These are phyloP conservation scores for Stegastes partitus DNA, from an alignment of 2,113 vertebrate species.

Conservation along the genomic window DNA sequence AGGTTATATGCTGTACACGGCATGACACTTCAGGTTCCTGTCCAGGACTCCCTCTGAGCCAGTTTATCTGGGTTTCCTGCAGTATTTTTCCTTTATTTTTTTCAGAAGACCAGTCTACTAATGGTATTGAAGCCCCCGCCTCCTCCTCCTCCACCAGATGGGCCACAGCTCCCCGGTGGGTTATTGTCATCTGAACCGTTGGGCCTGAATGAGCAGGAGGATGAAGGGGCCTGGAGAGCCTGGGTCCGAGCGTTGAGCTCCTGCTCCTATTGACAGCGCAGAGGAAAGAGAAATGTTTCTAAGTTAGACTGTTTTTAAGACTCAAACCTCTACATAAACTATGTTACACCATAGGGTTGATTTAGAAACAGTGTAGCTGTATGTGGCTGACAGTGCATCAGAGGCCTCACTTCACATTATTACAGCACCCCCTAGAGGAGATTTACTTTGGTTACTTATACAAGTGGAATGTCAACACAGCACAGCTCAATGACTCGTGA, in stretches of 20 bases:
- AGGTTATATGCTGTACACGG: constrained; percentile 38
- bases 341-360: neutral
- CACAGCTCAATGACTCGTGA: constrained; percentile 68
- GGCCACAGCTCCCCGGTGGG: constrained; percentile 96
- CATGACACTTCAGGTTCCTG: constrained; percentile 18
- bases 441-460: constrained; percentile 19
- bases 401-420: neutral
- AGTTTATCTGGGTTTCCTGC: constrained; percentile 47
- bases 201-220: constrained; percentile 95
- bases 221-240: constrained; percentile 93
- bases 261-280: constrained; percentile 88
- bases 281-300: neutral
- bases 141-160: constrained; percentile 92
- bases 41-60: constrained; percentile 21
- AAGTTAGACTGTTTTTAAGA: neutral
- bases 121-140: constrained; percentile 93
- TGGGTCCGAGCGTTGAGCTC: constrained; percentile 95
- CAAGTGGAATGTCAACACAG: constrained; percentile 36
- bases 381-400: neutral
- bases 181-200: constrained; percentile 98
- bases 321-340: neutral
- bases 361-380: neutral
- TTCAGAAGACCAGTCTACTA: constrained; percentile 95
- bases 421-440: constrained; percentile 68
- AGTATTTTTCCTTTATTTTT: constrained; percentile 4